Evolutionary conservation across 1,140 invertebrate species (phyloP).

Genomic region (Ceratina japonica): DNA sequence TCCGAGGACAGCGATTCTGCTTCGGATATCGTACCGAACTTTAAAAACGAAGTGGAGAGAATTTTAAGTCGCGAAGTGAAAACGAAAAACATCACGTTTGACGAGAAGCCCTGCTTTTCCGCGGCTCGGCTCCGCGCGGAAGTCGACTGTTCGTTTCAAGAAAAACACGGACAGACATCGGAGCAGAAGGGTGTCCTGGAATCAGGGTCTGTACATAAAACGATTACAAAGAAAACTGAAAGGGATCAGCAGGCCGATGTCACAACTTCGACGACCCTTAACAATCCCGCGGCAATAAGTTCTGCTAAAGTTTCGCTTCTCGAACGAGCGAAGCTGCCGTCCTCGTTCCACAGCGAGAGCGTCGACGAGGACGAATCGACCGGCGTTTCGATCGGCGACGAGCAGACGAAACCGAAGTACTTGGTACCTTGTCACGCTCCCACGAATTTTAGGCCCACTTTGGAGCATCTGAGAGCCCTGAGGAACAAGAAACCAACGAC

Average conservation of each 20-base stretch:
- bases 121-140: background rate
- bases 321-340: conserved; percentile 45
- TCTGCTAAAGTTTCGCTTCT: conserved; percentile 25
- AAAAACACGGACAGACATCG: background rate
- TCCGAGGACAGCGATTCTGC: background rate
- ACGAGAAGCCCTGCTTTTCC: background rate
- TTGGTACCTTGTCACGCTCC: conserved; percentile 73
- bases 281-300: background rate
- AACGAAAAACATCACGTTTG: background rate
- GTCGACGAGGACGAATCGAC: conserved; percentile 66
- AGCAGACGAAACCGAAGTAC: conserved; percentile 60
- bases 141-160: background rate
- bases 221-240: background rate
- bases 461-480: conserved; percentile 73
- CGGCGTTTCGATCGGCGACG: conserved; percentile 42
- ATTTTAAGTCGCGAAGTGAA: background rate
- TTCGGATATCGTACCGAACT: background rate
- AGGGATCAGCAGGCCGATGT: background rate
- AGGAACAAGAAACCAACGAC: conserved; percentile 65
- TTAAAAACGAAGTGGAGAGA: background rate
- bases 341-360: conserved; percentile 47
- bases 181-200: background rate
- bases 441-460: conserved; percentile 65
- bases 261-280: conserved; percentile 7
- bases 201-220: background rate